Evolutionary conservation across 2,888 invertebrate genomes (phyloP), one percentile per base, ranked within the genome.

Genomic region (Saturnia japonica): DNA sequence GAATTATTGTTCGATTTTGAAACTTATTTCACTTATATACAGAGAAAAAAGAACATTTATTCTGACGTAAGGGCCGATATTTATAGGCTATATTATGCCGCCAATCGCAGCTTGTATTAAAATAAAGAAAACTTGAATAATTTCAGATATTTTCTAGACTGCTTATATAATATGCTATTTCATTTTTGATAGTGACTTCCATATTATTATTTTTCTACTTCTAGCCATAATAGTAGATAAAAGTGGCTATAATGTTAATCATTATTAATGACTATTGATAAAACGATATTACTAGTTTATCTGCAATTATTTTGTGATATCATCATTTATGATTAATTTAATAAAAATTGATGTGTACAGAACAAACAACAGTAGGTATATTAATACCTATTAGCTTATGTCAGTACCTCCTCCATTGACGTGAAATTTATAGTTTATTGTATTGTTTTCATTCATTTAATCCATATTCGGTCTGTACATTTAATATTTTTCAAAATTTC

Each of bases 201-300:
- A 34, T 34, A 34, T 34, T 34, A 22, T 9, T n/a, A 72, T 67
- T 45, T 74, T 69, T 60, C 28, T 16, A 25, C 14, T 25, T 57
- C 12, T 22, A 19, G 54, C 25, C 57, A 28, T 60, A 60, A n/a
- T 19, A 19, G n/a, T 19, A 19, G 40, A 72, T 77, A 73, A 64
- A 72, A 47, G 62, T 73, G 66, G 68, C 73, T 28, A 14, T 64
- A 57, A 51, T 25, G 19, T 68, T 19, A 67, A 57, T 47, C 67
- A 67, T 47, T 67, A 45, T 47, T 47, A 45, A 47, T 47, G 67
- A 45, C 47, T 43, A 47, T 67, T 47, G 47, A 28, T 67, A 67
- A 47, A 28, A 28, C 43, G 12, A 22, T 67, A 47, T 67, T 43
- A 28, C 9, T 43, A 70, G 66, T 69, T 40, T 34, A 64, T 40